These are phyloP conservation scores for Galeopterus variegatus DNA, from an alignment of 2,113 vertebrate species.

Conservation along the genomic window DNA sequence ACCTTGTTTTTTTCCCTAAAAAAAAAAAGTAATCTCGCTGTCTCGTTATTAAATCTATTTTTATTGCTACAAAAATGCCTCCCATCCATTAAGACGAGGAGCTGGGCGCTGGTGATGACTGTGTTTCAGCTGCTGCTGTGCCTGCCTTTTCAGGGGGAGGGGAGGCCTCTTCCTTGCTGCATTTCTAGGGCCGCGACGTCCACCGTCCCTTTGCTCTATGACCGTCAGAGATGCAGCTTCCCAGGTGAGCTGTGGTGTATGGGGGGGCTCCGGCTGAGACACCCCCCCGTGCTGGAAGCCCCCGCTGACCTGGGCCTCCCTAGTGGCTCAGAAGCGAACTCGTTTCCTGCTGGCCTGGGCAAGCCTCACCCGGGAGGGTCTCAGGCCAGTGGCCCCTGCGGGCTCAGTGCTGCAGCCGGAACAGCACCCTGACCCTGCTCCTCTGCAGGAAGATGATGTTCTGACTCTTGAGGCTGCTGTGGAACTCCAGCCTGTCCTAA, in stretches of 20 bases:
- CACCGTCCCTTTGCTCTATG: rapidly evolving
- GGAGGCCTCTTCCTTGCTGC: rapidly evolving
- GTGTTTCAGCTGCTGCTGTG: rapidly evolving
- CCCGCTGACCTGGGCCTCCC: rapidly evolving
- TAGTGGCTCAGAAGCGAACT: conserved; percentile 1
- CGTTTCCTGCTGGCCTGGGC: conserved; percentile 66
- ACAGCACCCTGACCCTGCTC: no score
- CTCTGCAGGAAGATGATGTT: background rate
- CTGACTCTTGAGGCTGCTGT: rapidly evolving
- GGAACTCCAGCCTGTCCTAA: rapidly evolving
- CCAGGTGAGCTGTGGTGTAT: rapidly evolving
- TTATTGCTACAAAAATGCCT: conserved; percentile 68
- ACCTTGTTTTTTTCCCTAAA: background rate
- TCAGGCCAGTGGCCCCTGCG: no score
- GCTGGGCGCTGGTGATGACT: background rate
- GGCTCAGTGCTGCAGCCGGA: background rate
- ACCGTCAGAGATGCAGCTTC: background rate
- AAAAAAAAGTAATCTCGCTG: conserved; percentile 66
- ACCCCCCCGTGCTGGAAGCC: background rate
- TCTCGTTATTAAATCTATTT: conserved; percentile 79
- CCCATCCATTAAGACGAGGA: conserved; percentile 11
- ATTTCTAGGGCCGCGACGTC: rapidly evolving
- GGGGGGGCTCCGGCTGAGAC: rapidly evolving
- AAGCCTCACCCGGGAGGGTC: background rate
- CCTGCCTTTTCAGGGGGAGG: rapidly evolving